Evolutionary conservation across 2,888 invertebrate species (phyloP), one percentile per base, ranked within the genome.

Genomic region (Melinaea marsaeus): DNA sequence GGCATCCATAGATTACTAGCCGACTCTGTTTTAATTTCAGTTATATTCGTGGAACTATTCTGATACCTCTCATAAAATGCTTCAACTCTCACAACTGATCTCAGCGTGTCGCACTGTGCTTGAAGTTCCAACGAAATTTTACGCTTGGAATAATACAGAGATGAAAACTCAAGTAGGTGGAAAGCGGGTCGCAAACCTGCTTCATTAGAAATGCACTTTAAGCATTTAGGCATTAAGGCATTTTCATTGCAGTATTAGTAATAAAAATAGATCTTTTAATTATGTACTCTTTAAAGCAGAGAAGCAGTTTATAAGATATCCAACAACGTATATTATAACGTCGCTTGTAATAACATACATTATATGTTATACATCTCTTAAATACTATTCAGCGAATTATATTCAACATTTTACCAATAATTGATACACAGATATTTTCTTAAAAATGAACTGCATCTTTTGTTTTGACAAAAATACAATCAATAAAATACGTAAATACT

Each of bases 171-270:
- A 7, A 48, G 13, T 58, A 56, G 55, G 37, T 58, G 58, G 63
- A 57, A 57, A 45, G 51, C 57, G 60, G 48, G 22, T 45, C 33
- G 58, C 35, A 13, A 45, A 35, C 47, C 48, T 32, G 56, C 37
- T 64, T 64, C 61, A 64, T 61, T 61, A 58, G 61, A 46, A 61
- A 61, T 54, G 56, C 56, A 55, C 22, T 22, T 22, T 1, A 22
- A 55, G 37, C 34, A 59, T 35, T 55, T 57, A 22, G 22, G 22
- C 22, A 34, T 13, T 34, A 9, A 13, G 35, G 47, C 13, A 48
- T 58, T 58, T 34, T 58, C 48, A 48, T 33, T 58, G 35, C 58
- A 51, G 33, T 48, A 48, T 48, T 34, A 34, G 48, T 58, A 58
- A 48, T 58, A 34, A 58, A 58, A 47, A 7, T 33, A n/a, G 35